A percentile compares a stretch with the other conserved stretches of the same genome.
Evolutionary conservation across 2,113 vertebrate genomes (phyloP).

Genomic region (Muntiacus muntjak): DNA sequence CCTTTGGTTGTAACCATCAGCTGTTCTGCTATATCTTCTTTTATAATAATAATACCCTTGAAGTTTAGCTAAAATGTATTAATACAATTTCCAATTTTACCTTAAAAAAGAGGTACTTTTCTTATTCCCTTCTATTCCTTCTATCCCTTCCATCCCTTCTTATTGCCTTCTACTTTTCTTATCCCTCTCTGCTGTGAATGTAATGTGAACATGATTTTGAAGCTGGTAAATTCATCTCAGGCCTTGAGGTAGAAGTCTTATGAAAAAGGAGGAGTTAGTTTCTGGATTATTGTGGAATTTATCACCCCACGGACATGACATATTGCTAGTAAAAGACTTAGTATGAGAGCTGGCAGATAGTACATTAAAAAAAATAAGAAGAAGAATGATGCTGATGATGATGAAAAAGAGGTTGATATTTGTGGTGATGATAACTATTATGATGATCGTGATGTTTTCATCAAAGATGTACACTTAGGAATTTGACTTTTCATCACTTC

Average conservation of each 20-base stretch:
- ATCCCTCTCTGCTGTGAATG: background rate
- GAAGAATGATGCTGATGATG: background rate
- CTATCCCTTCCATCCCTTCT: no score
- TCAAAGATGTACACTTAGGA: background rate
- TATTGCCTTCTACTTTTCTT: background rate
- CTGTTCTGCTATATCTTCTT: background rate
- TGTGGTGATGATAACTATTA: background rate
- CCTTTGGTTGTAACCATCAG: background rate
- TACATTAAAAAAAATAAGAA: background rate
- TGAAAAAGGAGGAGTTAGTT: background rate
- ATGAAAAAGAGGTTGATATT: background rate
- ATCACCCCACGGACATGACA: background rate
- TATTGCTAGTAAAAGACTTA: background rate
- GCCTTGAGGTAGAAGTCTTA: background rate
- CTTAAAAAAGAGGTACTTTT: background rate
- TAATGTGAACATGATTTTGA: background rate
- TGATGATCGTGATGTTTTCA: background rate
- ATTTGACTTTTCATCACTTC: background rate
- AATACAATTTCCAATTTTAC: background rate
- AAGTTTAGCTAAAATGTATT: background rate
- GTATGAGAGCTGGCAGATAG: background rate
- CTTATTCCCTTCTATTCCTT: background rate
- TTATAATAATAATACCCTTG: background rate
- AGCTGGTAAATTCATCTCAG: background rate
- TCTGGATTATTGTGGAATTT: background rate